Base-by-base conservation (phyloP, 2,888 invertebrate species). In the Pheosia gnoma region DNA sequence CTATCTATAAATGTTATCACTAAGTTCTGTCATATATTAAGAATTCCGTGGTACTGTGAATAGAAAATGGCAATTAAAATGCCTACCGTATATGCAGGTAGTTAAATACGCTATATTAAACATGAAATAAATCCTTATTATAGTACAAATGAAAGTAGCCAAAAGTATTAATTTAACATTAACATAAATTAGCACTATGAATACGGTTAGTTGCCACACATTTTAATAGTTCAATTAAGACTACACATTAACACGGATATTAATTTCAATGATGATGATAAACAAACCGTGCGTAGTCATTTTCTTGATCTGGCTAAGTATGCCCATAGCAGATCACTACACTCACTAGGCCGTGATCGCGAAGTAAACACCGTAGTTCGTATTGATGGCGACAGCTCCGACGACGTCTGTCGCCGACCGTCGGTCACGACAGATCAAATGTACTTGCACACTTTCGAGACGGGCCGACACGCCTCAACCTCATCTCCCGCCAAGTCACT, bases 231-330 rank as follows among this genome's bases (percentile, higher is more conserved):
- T 9, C 5, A 25, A 25, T 25, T 51, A 38, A 56, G 7, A 41
- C 0, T 7, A 59, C 37, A 56, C 45, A 59, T 7, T 51, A 37
- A 63, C 52, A 53, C n/a, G 56, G 59, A 62, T 58, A 59, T 38
- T 45, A 59, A 59, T 56, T 58, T 47, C 62, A 59, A 56, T 58
- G 66, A 49, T 41, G 56, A 61, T 67, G 65, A 67, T 58, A 47
- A 77, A 88, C 88, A 65, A 82, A 92, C 93, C 93, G 67, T 88
- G 75, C 61, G 81, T 77, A 6, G 91, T 85, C 80, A 93, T 91
- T 82, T 85, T 92, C 82, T 89, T 92, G 57, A 93, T 88, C 73
- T 93, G 93, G 81, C 93, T 92, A 61, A 93, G 76, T 77, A 93
- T 91, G 58, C 93, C 93, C 93, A 93, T 93, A 58, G 67, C 71